phyloP scores from a whole-genome alignment of 2,888 invertebrate genomes.

The Drosophila hamatofila region DNA sequence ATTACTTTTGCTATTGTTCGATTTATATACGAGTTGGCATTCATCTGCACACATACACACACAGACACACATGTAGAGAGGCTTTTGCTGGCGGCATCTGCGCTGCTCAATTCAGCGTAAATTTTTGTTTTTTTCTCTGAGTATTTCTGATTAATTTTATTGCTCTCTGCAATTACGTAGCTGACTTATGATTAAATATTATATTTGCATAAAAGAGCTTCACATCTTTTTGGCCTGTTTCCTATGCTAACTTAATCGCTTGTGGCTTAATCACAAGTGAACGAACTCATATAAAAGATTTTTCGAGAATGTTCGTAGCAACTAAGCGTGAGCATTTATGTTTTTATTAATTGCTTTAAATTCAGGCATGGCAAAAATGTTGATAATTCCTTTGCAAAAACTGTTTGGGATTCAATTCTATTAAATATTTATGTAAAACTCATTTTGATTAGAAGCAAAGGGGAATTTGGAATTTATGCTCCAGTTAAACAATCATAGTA shows the following conservation, averaged over 20 bases:
- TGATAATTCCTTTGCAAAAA: too few relatives aligned
- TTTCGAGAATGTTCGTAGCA: background rate
- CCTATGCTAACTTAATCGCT: conserved; percentile 1
- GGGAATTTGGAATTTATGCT: too few relatives aligned
- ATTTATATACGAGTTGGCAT: conserved; percentile 33
- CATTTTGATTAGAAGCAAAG: too few relatives aligned
- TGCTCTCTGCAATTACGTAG: conserved; percentile 57
- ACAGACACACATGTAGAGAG: background rate
- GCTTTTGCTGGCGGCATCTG: conserved; percentile 48
- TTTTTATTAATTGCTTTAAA: too few relatives aligned
- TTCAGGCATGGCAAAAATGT: too few relatives aligned
- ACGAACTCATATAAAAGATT: background rate
- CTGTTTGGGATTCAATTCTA: too few relatives aligned
- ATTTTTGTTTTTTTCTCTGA: conserved; percentile 46
- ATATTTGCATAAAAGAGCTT: conserved; percentile 46
- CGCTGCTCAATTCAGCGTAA: conserved; percentile 70
- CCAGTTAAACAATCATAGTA: too few relatives aligned
- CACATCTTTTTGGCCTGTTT: background rate
- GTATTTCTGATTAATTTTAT: conserved; percentile 72
- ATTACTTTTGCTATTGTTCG: conserved; percentile 77
- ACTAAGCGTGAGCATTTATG: too few relatives aligned
- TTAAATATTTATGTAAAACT: too few relatives aligned
- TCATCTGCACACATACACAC: conserved; percentile 6
- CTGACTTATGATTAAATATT: conserved; percentile 48
- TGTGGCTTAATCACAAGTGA: background rate